These are phyloP conservation scores for Drosophila navojoa DNA, from an alignment of 1,140 invertebrate species.

Conservation along the genomic window DNA sequence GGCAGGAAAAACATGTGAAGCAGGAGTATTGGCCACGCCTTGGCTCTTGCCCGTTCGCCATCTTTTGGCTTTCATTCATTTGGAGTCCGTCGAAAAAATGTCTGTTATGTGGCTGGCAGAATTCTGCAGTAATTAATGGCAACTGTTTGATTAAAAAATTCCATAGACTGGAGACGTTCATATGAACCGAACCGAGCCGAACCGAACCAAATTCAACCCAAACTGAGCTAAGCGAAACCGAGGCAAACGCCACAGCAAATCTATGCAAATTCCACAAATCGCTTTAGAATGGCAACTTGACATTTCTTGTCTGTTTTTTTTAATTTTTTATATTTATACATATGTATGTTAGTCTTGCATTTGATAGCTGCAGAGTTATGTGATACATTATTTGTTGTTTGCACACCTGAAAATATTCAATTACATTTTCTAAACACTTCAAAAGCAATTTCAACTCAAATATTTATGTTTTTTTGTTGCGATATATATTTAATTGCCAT, in stretches of 20 bases:
- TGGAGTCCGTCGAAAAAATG: slow-evolving; percentile 70
- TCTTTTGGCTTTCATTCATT: slow-evolving; percentile 72
- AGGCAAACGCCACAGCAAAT: slow-evolving; percentile 37
- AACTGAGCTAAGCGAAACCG: background rate
- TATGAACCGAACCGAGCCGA: slow-evolving; percentile 9
- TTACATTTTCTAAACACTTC: no score
- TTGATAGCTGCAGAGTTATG: no score
- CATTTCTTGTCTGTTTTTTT: no score
- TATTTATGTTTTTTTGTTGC: no score
- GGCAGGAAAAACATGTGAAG: slow-evolving; percentile 22
- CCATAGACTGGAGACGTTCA: slow-evolving; percentile 43
- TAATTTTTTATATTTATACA: background rate
- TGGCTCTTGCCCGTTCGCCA: slow-evolving; percentile 45
- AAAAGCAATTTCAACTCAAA: no score
- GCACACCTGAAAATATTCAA: no score
- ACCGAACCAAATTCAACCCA: background rate
- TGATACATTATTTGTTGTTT: no score
- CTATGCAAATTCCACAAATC: slow-evolving; percentile 62
- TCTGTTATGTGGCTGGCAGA: slow-evolving; percentile 80
- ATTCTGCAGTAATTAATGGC: slow-evolving; percentile 82
- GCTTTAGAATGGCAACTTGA: slow-evolving; percentile 24
- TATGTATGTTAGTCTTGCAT: background rate
- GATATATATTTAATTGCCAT: no score
- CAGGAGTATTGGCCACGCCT: slow-evolving; percentile 16
- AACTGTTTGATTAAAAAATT: slow-evolving; percentile 83